Percentiles rank a stretch among this genome's conserved stretches.
phyloP scores from a whole-genome alignment of 2,113 vertebrate species.

The Aphyosemion australe region DNA sequence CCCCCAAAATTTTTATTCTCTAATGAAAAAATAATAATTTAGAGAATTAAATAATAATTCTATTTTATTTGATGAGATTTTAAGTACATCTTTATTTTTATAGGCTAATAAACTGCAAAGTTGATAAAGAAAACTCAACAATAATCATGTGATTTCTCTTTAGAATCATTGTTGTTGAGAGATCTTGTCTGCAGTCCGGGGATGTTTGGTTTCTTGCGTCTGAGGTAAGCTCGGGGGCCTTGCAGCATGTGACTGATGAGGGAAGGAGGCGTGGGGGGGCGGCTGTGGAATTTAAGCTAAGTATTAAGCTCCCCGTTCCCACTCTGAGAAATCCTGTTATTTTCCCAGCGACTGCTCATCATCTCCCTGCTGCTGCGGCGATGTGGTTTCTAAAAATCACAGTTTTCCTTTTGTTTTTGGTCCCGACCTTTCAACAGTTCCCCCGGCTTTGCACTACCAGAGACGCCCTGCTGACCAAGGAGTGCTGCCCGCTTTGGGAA shows the following conservation, averaged over 20 bases:
- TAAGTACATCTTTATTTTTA: background rate
- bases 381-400: constrained; percentile 75
- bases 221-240: constrained; percentile 34
- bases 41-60: too few relatives aligned
- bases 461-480: constrained; percentile 53
- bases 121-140: background rate
- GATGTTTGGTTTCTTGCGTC: constrained; percentile 6
- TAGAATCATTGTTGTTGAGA: too few relatives aligned
- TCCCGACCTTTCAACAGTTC: constrained; percentile 57
- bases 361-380: constrained; percentile 30
- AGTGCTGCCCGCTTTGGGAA: constrained; percentile 69
- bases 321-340: background rate
- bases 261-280: background rate
- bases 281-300: constrained; percentile 28
- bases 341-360: background rate
- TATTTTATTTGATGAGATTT: too few relatives aligned
- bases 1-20: background rate
- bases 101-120: background rate
- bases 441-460: constrained; percentile 58
- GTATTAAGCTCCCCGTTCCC: constrained; percentile 16
- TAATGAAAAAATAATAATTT: constrained; percentile 23
- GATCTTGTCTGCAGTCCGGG: background rate
- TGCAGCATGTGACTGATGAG: constrained; percentile 67
- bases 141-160: background rate
- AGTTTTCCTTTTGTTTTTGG: constrained; percentile 24